Conservation (phyloP, 2,888 invertebrate genomes). For the Xestia xanthographa region DNA sequence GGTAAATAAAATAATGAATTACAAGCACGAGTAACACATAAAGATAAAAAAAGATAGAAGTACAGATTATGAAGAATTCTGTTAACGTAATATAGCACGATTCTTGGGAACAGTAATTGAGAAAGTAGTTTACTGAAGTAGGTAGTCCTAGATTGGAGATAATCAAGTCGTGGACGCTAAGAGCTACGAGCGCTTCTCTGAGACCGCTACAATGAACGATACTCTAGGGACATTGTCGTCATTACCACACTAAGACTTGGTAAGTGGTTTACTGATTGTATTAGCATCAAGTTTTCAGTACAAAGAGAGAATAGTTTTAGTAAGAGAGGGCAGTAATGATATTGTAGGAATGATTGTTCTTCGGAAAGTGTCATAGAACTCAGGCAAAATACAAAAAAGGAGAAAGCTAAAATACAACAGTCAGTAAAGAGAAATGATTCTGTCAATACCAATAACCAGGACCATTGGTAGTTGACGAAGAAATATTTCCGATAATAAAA, state of each 20-base stretch:
- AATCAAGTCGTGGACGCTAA: slow-evolving; percentile 39
- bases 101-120: not conserved
- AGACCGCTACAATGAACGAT: slow-evolving; percentile 46
- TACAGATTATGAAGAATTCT: not conserved
- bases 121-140: not conserved
- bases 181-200: slow-evolving; percentile 23
- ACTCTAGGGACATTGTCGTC: slow-evolving; percentile 37
- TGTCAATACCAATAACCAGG: slow-evolving; percentile 51
- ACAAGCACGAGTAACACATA: not conserved
- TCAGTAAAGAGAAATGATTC: slow-evolving; percentile 31
- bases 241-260: slow-evolving; percentile 50
- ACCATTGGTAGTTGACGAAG: slow-evolving; percentile 49
- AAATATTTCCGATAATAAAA: slow-evolving; percentile 47
- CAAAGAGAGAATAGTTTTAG: not conserved
- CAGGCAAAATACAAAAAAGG: not conserved
- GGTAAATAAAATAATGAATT: slow-evolving; percentile 1
- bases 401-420: slow-evolving; percentile 7
- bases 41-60: not conserved
- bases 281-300: slow-evolving; percentile 12
- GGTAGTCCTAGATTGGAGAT: slow-evolving; percentile 9
- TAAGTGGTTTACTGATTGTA: slow-evolving; percentile 42
- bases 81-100: not conserved
- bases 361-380: not conserved
- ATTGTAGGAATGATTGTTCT: not conserved
- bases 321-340: not conserved